phyloP scores from a whole-genome alignment of 2,797 vertebrate genomes.

The Apogon hyalosoma region DNA sequence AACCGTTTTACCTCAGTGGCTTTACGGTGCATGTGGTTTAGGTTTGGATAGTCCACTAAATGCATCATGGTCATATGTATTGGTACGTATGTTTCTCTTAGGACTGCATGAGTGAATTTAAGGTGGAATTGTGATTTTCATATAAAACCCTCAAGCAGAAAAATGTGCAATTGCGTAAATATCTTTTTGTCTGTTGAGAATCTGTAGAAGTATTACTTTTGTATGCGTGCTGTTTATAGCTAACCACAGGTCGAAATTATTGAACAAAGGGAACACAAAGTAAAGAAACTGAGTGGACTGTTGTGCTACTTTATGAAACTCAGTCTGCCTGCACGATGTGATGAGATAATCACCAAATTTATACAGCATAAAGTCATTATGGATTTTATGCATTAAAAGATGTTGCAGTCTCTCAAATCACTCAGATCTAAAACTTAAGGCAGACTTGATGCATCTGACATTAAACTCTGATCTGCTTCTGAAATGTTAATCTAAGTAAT shows the following conservation, averaged over 20 bases:
- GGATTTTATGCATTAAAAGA: too few species aligned
- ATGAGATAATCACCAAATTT: background rate
- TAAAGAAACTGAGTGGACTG: background rate
- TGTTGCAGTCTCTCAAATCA: background rate
- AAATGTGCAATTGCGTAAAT: background rate
- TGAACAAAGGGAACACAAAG: conserved; percentile 2
- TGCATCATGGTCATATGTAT: background rate
- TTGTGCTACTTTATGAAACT: conserved; percentile 8
- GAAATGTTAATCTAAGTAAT: background rate
- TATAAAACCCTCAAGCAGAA: background rate
- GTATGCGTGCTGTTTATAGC: too few species aligned
- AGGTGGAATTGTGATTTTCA: conserved; percentile 5
- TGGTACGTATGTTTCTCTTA: conserved; percentile 4
- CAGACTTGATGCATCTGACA: background rate
- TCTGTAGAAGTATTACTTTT: background rate
- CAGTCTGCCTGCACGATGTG: conserved; percentile 9
- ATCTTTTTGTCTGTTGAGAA: conserved; percentile 11
- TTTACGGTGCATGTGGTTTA: conserved; percentile 36
- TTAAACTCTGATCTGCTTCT: conserved; percentile 2
- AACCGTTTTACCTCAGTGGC: conserved; percentile 39
- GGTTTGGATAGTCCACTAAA: conserved; percentile 22
- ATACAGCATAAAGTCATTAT: too few species aligned
- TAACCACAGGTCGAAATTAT: background rate
- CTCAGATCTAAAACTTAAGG: background rate
- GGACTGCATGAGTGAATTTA: conserved; percentile 16